Base-by-base conservation (phyloP, 1,140 invertebrate genomes). In the Drosophila virilis region DNA sequence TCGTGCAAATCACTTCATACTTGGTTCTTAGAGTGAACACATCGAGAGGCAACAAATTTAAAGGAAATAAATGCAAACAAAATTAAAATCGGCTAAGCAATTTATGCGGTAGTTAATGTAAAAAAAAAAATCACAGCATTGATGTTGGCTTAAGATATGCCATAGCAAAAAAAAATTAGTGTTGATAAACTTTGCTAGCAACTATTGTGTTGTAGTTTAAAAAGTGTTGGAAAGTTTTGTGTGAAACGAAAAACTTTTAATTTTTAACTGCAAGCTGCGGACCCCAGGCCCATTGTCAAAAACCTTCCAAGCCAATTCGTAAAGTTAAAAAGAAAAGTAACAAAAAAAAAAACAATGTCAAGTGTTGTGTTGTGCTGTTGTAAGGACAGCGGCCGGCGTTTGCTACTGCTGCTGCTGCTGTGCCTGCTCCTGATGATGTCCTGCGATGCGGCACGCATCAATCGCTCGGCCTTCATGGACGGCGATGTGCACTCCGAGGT, bases 1-100 rank as follows among this genome's bases (percentile, higher is more conserved):
- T 91, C 70, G 91, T 64, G 88, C 91, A 92, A 92, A 92, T 92
- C 91, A 92, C 89, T 92, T 92, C 91, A 92, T 91, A 92, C 88
- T 92, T 91, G 91, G 91, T 92, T 92, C 91, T 92, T 90, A 91
- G 80, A 84, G 81, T 69, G 77, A 92, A 90, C 90, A 91, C 90
- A 89, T 89, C 89, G 59, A 88, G 55, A 77, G 81, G 74, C 48
- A 78, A 61, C 69, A 67, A 77, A 48, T 37, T 48, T 69, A 80
- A 68, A 69, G 12, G 62, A 74, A 74, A 51, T 59, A 55, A 57
- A 59, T 66, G 46, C 51, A 70, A 74, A 57, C 28, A 10, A 74
- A 69, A 32, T 10, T 28, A 28, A 68, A 66, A 54, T 38, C 7
- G 54, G 48, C 45, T 48, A 62, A 70, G 37, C 50, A 17, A 33